These are phyloP conservation scores for Crotalus viridis DNA, from an alignment of 2,113 vertebrate genomes.

Conservation along the genomic window DNA sequence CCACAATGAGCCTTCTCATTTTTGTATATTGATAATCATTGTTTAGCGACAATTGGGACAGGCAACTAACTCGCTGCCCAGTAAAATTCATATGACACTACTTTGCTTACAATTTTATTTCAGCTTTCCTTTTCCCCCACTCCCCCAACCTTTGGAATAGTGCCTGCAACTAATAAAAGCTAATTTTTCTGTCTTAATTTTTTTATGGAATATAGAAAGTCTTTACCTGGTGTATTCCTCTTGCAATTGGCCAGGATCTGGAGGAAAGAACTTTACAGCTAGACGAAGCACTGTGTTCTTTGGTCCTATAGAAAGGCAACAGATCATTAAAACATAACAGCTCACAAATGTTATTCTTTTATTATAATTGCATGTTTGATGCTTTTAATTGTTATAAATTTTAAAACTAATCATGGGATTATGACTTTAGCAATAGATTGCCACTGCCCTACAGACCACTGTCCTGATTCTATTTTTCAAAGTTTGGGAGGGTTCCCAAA, in stretches of 20 bases:
- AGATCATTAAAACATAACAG: background rate
- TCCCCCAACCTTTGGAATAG: no score
- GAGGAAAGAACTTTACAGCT: constrained; percentile 96
- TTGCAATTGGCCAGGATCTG: constrained; percentile 93
- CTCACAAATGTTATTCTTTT: background rate
- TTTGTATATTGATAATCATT: no score
- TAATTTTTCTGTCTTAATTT: background rate
- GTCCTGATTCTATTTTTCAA: background rate
- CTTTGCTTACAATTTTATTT: no score
- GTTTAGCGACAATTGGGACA: no score
- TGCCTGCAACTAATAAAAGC: background rate
- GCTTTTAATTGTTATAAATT: background rate
- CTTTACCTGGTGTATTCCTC: constrained; percentile 92
- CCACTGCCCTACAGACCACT: background rate
- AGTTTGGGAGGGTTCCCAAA: background rate
- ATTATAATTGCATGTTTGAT: background rate
- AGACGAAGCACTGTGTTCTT: constrained; percentile 85
- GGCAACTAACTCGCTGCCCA: no score
- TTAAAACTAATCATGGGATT: background rate
- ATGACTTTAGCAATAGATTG: rapidly evolving
- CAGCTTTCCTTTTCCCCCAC: no score
- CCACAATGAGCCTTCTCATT: no score
- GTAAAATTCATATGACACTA: no score
- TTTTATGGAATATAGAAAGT: background rate
- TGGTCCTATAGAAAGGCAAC: constrained; percentile 77